Evolutionary conservation across 2,797 vertebrate genomes (phyloP).

Genomic region (Sciaenops ocellatus): DNA sequence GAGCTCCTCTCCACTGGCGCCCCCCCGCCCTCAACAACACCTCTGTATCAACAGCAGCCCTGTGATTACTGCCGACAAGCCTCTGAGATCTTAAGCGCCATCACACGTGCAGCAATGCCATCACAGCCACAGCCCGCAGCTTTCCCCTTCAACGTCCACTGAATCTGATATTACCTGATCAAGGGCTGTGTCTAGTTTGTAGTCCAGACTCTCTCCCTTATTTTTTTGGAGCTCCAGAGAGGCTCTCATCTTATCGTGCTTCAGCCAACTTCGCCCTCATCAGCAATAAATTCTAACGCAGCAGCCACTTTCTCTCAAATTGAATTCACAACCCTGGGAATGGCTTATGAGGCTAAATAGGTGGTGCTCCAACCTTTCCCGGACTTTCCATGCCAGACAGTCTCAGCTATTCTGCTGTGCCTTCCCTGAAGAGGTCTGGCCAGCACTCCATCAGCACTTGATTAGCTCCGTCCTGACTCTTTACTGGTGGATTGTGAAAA

Average conservation of each 20-base stretch:
- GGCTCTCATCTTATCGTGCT: background rate
- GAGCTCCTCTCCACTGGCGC: background rate
- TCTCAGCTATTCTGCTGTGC: background rate
- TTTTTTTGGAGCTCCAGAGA: background rate
- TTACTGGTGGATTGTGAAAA: slow-evolving; percentile 28
- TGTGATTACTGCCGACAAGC: slow-evolving; percentile 6
- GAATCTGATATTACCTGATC: slow-evolving; percentile 28
- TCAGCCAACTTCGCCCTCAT: background rate
- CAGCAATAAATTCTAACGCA: slow-evolving; percentile 9
- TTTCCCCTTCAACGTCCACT: slow-evolving; percentile 12
- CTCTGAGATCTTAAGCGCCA: background rate
- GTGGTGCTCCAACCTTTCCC: background rate
- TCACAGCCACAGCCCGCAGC: slow-evolving; percentile 19
- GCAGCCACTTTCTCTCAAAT: background rate
- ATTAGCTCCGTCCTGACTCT: slow-evolving; percentile 17
- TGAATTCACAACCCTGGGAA: slow-evolving; percentile 12
- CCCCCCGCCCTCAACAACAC: background rate
- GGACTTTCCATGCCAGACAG: slow-evolving; percentile 21
- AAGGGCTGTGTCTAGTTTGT: slow-evolving; percentile 20
- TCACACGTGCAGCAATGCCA: background rate
- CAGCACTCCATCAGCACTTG: slow-evolving; percentile 9
- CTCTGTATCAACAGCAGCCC: background rate
- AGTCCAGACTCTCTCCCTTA: slow-evolving; percentile 8
- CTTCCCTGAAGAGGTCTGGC: slow-evolving; percentile 8
- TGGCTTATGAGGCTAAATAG: slow-evolving; percentile 10